These are phyloP conservation scores for Tichodroma muraria DNA, from an alignment of 2,113 vertebrate species.

Conservation along the genomic window DNA sequence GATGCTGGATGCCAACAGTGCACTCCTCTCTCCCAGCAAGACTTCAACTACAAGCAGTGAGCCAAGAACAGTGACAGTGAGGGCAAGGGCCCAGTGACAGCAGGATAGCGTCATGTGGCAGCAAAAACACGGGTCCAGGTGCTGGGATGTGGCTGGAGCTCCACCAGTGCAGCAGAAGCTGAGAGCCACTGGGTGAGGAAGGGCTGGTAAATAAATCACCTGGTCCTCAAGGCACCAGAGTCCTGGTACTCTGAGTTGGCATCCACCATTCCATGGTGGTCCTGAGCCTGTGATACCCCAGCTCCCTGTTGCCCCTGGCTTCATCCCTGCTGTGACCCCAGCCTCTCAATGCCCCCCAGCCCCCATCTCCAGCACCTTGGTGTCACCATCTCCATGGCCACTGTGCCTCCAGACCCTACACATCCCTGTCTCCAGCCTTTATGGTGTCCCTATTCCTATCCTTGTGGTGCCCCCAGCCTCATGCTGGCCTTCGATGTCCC, in stretches of 20 bases:
- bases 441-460: background rate
- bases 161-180: background rate
- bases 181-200: background rate
- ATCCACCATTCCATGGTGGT: background rate
- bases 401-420: too few relatives aligned
- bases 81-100: background rate
- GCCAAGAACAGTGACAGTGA: background rate
- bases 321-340: background rate
- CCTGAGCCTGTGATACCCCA: background rate
- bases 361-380: background rate
- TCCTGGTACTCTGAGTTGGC: background rate
- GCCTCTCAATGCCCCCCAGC: background rate
- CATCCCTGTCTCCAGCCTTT: background rate
- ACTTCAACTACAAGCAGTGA: background rate
- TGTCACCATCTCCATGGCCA: background rate
- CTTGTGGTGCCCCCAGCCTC: background rate
- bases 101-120: background rate
- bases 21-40: background rate
- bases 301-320: background rate
- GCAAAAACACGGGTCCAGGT: fast-evolving
- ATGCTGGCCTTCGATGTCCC: background rate
- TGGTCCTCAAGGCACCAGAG: fast-evolving
- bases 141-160: background rate
- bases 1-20: background rate
- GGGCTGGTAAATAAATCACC: background rate